Percentiles rank a stretch among this genome's conserved stretches.
phyloP scores from a whole-genome alignment of 2,797 vertebrate species.

The Macropodus opercularis region DNA sequence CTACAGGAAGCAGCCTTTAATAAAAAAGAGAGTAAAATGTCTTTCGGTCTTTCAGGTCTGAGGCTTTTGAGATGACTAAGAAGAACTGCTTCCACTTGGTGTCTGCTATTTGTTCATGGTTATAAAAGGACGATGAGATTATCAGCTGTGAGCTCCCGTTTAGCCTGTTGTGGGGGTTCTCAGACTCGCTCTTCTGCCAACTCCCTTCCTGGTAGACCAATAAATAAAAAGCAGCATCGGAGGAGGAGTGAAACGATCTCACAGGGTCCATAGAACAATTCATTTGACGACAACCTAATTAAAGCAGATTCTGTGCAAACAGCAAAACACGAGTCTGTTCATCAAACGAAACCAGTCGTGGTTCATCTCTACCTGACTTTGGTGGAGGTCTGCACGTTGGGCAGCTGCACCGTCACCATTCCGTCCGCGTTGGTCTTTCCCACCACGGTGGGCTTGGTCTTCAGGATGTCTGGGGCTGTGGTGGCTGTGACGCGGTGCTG shows the following conservation, averaged over 20 bases:
- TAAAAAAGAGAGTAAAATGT: constrained; percentile 5
- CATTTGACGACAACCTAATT: constrained; percentile 15
- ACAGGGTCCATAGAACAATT: constrained; percentile 18
- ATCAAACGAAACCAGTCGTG: constrained; percentile 4
- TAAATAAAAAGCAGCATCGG: constrained; percentile 42
- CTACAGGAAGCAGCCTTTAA: neutral
- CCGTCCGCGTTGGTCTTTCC: constrained; percentile 94
- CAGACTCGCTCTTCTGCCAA: constrained; percentile 46
- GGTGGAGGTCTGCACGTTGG: constrained; percentile 88
- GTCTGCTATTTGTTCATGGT: constrained; percentile 47
- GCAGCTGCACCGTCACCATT: constrained; percentile 95
- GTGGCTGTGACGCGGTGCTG: constrained; percentile 94
- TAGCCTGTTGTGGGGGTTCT: constrained; percentile 43
- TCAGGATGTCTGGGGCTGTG: constrained; percentile 92
- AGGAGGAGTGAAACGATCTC: constrained; percentile 31
- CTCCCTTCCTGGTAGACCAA: constrained; percentile 40
- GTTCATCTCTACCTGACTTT: constrained; percentile 88
- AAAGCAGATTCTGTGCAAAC: constrained; percentile 16
- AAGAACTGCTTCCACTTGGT: constrained; percentile 5
- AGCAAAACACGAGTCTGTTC: constrained; percentile 8
- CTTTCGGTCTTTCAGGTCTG: constrained; percentile 23
- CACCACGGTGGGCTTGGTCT: constrained; percentile 91
- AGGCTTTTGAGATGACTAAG: constrained; percentile 20
- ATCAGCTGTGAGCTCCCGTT: constrained; percentile 54
- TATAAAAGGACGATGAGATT: constrained; percentile 48